Conservation (phyloP, 1,140 invertebrate species). For the Drosophila kikkawai region DNA sequence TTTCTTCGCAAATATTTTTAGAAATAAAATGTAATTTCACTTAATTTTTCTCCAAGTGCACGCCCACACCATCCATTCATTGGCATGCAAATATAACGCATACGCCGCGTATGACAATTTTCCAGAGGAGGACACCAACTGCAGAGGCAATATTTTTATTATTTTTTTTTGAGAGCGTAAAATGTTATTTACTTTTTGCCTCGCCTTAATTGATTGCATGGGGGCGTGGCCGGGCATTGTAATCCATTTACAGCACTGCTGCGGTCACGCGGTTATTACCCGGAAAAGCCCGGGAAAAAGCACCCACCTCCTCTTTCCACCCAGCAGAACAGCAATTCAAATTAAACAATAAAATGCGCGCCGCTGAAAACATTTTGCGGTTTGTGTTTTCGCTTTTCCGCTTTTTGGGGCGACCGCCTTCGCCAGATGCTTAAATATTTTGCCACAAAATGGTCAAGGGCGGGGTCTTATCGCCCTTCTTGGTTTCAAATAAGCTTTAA, state of each 20-base stretch:
- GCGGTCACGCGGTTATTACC: slow-evolving; percentile 29
- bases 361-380: slow-evolving; percentile 55
- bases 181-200: slow-evolving; percentile 37
- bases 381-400: slow-evolving; percentile 28
- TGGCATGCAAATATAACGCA: slow-evolving; percentile 56
- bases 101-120: slow-evolving; percentile 50
- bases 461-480: not conserved
- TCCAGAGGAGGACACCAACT: slow-evolving; percentile 6
- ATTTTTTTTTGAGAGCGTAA: not conserved
- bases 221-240: slow-evolving; percentile 16
- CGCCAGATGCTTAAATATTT: slow-evolving; percentile 29
- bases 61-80: not conserved
- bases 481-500: no score
- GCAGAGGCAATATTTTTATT: not conserved
- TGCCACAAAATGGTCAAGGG: slow-evolving; percentile 18
- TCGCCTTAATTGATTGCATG: slow-evolving; percentile 42
- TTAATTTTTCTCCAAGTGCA: not conserved
- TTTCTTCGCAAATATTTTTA: not conserved
- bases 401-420: not conserved
- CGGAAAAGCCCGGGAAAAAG: not conserved
- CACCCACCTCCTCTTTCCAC: not conserved
- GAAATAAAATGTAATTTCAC: not conserved
- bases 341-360: slow-evolving; percentile 72
- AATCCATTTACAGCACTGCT: slow-evolving; percentile 50
- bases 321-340: slow-evolving; percentile 42